Conservation (phyloP, 2,797 vertebrate species). For the Synanceia verrucosa region DNA sequence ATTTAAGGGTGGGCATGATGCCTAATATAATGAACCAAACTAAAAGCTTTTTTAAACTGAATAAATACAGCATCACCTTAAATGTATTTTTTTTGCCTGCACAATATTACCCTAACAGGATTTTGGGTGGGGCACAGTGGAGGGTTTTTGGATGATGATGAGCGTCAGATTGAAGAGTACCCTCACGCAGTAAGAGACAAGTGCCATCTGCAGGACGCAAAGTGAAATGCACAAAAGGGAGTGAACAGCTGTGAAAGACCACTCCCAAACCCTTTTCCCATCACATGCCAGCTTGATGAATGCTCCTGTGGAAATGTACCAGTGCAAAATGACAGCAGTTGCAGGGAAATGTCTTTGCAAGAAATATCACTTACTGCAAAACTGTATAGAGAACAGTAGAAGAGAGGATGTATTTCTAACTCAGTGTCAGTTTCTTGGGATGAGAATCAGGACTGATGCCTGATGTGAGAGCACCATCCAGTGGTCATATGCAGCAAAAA, state of each 20-base stretch:
- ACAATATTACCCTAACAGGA: constrained; percentile 30
- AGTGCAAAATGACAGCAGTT: not conserved
- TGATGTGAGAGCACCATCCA: constrained; percentile 42
- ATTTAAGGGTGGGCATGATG: not conserved
- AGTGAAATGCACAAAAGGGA: not conserved
- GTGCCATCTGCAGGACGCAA: constrained; percentile 70
- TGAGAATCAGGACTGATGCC: not conserved
- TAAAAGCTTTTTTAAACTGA: not conserved
- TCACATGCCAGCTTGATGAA: not conserved
- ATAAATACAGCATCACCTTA: not conserved
- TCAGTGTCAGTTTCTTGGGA: not conserved
- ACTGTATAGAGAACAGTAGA: not conserved
- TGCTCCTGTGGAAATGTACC: not conserved
- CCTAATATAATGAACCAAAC: not conserved
- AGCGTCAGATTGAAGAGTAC: constrained; percentile 45
- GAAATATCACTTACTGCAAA: not conserved
- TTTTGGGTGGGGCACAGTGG: constrained; percentile 77
- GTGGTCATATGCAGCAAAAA: constrained; percentile 33
- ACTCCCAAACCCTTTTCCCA: constrained; percentile 54
- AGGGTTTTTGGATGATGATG: constrained; percentile 61
- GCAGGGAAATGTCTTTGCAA: not conserved
- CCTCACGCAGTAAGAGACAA: constrained; percentile 42
- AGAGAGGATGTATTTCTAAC: not conserved
- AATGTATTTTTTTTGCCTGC: not conserved
- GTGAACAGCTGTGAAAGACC: constrained; percentile 16